phyloP scores from a whole-genome alignment of 2,113 vertebrate genomes.

The Nannobrachium achirus region DNA sequence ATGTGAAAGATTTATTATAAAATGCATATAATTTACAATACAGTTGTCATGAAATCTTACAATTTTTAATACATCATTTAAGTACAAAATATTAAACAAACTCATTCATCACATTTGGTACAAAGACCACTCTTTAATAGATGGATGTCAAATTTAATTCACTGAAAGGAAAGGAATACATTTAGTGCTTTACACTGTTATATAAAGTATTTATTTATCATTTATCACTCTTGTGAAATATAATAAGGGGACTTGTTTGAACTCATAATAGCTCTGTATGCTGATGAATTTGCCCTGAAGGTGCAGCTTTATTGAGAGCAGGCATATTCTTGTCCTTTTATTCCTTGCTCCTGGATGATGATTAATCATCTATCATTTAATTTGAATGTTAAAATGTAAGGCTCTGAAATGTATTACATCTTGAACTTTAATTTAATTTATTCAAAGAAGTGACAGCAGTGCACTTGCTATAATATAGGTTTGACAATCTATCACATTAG shows the following conservation, averaged over 20 bases:
- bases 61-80: constrained; percentile 44
- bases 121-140: constrained; percentile 27
- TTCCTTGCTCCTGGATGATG: constrained; percentile 3
- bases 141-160: constrained; percentile 11
- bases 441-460: neutral
- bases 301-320: constrained; percentile 10
- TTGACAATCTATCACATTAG: constrained; percentile 1
- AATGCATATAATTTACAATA: constrained; percentile 72
- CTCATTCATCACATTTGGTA: constrained; percentile 17
- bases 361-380: neutral
- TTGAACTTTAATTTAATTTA: neutral
- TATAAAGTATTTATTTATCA: too few relatives aligned
- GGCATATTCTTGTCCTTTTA: constrained; percentile 21
- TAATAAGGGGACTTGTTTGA: neutral
- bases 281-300: constrained; percentile 3
- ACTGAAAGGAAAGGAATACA: constrained; percentile 13
- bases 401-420: neutral
- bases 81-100: constrained; percentile 37
- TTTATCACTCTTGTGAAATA: constrained; percentile 1
- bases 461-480: constrained; percentile 10
- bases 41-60: constrained; percentile 41
- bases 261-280: constrained; percentile 17
- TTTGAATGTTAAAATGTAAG: constrained; percentile 17
- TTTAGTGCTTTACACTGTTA: constrained; percentile 24
- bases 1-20: constrained; percentile 48